Conservation (phyloP, 2,113 vertebrate genomes). For the Brevimyrus niger region DNA sequence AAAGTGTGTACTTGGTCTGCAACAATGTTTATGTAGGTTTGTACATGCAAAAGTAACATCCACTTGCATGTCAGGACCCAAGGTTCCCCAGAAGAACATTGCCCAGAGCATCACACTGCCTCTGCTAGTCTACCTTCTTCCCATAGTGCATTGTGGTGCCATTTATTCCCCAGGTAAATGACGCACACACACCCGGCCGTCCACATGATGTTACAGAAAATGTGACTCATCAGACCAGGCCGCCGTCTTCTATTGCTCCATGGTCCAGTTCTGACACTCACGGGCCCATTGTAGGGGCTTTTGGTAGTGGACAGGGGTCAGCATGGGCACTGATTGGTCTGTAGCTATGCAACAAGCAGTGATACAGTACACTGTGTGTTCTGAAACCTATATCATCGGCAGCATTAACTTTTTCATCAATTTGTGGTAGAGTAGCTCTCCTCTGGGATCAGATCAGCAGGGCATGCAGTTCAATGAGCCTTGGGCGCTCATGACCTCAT, state of each 20-base stretch:
- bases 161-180: not conserved
- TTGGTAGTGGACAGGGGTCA: not conserved
- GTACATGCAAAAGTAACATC: too few species aligned
- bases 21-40: too few species aligned
- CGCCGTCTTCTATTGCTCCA: not conserved
- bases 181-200: not conserved
- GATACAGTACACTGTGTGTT: not conserved
- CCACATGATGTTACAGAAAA: not conserved
- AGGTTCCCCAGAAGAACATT: not conserved
- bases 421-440: not conserved
- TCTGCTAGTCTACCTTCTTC: not conserved
- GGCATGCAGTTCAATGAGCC: not conserved
- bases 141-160: not conserved
- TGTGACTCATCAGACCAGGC: not conserved
- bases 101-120: not conserved
- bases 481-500: not conserved
- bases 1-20: too few species aligned
- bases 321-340: not conserved
- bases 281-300: not conserved
- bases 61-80: too few species aligned
- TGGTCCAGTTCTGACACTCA: not conserved
- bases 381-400: not conserved
- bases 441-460: not conserved
- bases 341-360: not conserved
- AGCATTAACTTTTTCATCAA: not conserved